These are phyloP conservation scores for Callorhinus ursinus DNA, from an alignment of 2,113 vertebrate genomes.

Conservation along the genomic window DNA sequence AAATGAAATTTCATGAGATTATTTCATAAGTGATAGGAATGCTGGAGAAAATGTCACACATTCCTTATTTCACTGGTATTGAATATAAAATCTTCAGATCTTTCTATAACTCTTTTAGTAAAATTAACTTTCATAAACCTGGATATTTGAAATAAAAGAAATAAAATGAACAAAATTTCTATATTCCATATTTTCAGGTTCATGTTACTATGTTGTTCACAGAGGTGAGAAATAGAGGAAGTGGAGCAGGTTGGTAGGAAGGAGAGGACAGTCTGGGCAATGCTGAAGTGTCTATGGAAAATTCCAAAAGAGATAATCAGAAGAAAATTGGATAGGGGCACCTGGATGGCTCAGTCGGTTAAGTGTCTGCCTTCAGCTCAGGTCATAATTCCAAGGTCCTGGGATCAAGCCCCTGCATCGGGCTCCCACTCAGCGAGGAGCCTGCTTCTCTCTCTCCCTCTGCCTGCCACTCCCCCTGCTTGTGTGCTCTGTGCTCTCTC, in stretches of 20 bases:
- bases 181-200: background rate
- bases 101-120: background rate
- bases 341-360: background rate
- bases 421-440: background rate
- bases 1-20: constrained; percentile 5
- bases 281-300: background rate
- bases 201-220: background rate
- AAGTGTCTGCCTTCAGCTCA: background rate
- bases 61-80: background rate
- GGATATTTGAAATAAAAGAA: background rate
- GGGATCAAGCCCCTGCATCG: background rate
- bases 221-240: background rate
- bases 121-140: background rate
- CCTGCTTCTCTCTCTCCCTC: background rate
- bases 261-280: background rate
- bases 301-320: background rate
- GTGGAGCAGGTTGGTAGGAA: background rate
- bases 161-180: background rate
- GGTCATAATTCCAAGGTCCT: background rate
- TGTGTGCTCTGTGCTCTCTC: background rate
- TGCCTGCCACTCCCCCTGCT: background rate
- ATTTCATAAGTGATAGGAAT: background rate
- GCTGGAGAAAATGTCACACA: background rate
- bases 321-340: background rate
- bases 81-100: background rate